phyloP scores from a whole-genome alignment of 2,888 invertebrate genomes.

The Stenodema calcarata region DNA sequence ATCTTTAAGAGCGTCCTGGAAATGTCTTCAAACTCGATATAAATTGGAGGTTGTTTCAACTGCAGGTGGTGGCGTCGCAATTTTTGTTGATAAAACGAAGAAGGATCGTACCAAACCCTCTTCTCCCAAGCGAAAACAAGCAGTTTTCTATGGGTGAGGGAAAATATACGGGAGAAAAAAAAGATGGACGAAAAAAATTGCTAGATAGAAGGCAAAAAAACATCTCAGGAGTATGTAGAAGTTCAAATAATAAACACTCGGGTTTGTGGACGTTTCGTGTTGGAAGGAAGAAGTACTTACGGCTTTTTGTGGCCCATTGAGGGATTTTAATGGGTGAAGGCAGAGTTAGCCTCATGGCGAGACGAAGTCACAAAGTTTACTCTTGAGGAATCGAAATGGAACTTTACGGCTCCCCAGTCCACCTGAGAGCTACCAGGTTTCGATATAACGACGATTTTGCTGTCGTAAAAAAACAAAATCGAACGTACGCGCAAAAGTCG shows the following conservation, averaged over 20 bases:
- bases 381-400: neutral
- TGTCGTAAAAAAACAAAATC: neutral
- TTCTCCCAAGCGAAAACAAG: neutral
- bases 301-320: neutral
- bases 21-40: too few species aligned
- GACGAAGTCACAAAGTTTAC: neutral
- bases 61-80: too few species aligned
- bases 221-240: neutral
- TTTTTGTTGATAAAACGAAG: too few species aligned
- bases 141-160: neutral
- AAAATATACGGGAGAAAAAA: neutral
- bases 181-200: neutral
- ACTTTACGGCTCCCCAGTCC: neutral
- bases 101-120: too few species aligned
- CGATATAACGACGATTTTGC: neutral
- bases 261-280: neutral
- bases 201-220: neutral
- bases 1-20: too few species aligned
- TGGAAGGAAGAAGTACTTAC: neutral
- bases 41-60: too few species aligned
- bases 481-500: too few species aligned
- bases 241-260: conserved; percentile 8
- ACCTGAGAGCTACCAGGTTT: neutral
- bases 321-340: neutral
- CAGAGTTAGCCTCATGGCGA: neutral